A percentile compares a stretch with the other conserved stretches of the same genome.
These are phyloP conservation scores for Columba guinea DNA, from an alignment of 2,797 vertebrate species.

Conservation along the genomic window DNA sequence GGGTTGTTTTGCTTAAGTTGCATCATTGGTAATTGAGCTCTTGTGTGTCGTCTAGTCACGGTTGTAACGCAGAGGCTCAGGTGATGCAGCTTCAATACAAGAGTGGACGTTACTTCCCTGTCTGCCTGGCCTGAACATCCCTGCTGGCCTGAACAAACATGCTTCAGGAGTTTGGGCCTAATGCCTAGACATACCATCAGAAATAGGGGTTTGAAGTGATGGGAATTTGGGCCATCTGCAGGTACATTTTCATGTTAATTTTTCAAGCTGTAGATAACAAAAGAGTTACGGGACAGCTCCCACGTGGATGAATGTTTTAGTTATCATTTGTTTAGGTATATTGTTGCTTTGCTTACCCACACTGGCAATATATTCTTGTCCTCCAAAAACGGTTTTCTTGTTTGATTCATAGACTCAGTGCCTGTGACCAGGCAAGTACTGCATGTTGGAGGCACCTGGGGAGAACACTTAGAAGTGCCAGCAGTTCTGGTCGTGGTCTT, in stretches of 20 bases:
- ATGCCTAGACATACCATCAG: background rate
- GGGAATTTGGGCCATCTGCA: background rate
- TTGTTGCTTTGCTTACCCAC: background rate
- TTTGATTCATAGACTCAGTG: background rate
- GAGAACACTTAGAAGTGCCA: background rate
- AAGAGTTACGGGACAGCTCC: background rate
- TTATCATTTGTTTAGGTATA: fast-evolving
- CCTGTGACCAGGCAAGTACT: background rate
- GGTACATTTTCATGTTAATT: background rate
- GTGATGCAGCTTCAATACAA: background rate
- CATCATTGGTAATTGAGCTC: background rate
- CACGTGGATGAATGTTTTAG: background rate
- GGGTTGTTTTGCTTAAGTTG: background rate
- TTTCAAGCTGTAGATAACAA: background rate
- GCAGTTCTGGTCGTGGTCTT: background rate
- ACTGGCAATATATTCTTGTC: background rate
- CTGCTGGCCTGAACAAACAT: background rate
- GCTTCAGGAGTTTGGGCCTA: background rate
- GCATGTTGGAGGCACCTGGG: background rate
- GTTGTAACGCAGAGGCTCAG: background rate
- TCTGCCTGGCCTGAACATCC: background rate
- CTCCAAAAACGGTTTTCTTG: background rate
- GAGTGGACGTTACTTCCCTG: background rate
- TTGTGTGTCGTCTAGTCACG: fast-evolving
- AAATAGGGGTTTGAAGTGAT: background rate